Conservation (phyloP, 2,888 invertebrate genomes). For the Iphiclides podalirius region DNA sequence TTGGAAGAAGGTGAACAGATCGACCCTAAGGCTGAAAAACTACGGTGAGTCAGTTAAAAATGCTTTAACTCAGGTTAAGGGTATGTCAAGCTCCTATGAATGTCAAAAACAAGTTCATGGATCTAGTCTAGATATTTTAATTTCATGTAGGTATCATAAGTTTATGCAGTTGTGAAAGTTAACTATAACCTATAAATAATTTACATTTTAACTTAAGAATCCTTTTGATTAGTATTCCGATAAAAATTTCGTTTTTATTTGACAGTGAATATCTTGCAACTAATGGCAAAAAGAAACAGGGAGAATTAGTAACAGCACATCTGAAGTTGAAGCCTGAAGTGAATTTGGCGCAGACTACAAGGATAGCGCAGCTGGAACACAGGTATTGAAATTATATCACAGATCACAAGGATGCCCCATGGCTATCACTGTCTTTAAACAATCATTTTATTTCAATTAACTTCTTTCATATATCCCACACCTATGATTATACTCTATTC, state of each 20-base stretch:
- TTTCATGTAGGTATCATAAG: too few relatives aligned
- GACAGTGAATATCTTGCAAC: slow-evolving; percentile 56
- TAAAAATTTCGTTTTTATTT: too few relatives aligned
- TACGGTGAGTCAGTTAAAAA: slow-evolving; percentile 55
- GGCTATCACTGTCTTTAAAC: background rate
- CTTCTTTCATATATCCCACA: too few relatives aligned
- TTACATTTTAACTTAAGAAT: too few relatives aligned
- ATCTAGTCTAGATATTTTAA: too few relatives aligned
- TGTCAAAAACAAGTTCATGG: too few relatives aligned
- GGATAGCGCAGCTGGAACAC: slow-evolving; percentile 91
- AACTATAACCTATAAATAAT: too few relatives aligned
- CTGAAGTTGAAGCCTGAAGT: slow-evolving; percentile 74
- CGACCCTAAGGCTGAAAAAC: slow-evolving; percentile 72
- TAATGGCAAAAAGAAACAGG: slow-evolving; percentile 54
- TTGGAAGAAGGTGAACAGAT: slow-evolving; percentile 69
- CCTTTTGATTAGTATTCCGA: too few relatives aligned
- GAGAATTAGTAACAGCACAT: slow-evolving; percentile 71
- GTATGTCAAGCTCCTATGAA: too few relatives aligned
- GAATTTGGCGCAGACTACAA: slow-evolving; percentile 85
- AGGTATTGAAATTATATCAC: slow-evolving; percentile 46
- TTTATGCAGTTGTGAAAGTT: too few relatives aligned
- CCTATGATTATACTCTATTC: slow-evolving; percentile 7
- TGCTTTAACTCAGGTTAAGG: too few relatives aligned
- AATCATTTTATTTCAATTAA: too few relatives aligned
- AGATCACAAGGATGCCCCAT: background rate